Conservation (phyloP, 2,888 invertebrate species). For the Chaitophorus viminalis region DNA sequence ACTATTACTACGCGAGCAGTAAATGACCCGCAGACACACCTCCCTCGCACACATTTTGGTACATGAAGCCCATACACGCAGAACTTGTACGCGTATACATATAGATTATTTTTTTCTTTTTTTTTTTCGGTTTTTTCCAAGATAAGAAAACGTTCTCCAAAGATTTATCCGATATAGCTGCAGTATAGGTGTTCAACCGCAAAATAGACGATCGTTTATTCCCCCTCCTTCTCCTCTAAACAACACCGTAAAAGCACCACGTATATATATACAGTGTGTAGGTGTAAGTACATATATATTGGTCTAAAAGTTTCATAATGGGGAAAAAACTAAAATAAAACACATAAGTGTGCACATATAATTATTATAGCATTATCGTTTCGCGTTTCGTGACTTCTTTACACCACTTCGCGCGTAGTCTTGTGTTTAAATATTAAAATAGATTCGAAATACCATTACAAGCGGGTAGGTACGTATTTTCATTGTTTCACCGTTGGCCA, state of each 20-base stretch:
- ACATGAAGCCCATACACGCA: no score
- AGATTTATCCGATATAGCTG: background rate
- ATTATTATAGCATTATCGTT: no score
- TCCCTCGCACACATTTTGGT: background rate
- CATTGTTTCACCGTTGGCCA: background rate
- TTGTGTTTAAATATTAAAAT: background rate
- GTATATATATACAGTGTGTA: background rate
- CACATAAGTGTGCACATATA: no score
- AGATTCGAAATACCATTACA: slow-evolving; percentile 8
- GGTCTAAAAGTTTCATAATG: background rate
- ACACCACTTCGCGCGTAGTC: no score
- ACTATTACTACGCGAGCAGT: background rate
- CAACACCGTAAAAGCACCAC: background rate
- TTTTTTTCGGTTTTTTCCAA: background rate
- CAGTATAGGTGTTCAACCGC: background rate
- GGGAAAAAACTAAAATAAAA: background rate
- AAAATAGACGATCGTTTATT: background rate
- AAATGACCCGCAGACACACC: background rate
- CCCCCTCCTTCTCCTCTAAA: background rate
- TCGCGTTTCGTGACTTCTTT: no score
- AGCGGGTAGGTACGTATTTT: background rate
- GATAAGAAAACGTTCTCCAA: background rate
- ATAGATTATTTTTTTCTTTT: background rate
- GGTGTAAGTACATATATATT: background rate
- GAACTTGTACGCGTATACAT: background rate